Base-by-base conservation (phyloP, 2,888 invertebrate species). In the Dusona sp. region DNA sequence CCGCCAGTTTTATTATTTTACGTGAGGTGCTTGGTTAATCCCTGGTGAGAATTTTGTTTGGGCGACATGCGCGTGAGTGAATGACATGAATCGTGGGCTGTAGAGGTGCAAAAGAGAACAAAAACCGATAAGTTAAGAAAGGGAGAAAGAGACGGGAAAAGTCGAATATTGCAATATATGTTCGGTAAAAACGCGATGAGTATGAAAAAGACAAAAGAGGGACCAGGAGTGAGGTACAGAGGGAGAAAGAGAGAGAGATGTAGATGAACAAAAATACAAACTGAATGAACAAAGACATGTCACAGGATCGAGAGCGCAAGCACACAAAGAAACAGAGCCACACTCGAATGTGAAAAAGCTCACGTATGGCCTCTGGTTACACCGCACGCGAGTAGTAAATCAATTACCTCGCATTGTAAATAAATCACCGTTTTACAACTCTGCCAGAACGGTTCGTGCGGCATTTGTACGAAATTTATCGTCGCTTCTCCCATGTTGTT, bases 381-480 rank as follows among this genome's bases (percentile, higher is more conserved):
- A 90, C 88, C 88, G 88, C 89, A 91, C 92, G 45, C 75, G 70
- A 81, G 87, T 93, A 92, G 92, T 94, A 94, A 94, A 94, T 94
- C 93, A 94, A 94, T 94, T 94, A 94, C 92, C 91, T 91, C 83
- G 92, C 90, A 92, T 92, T 93, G 93, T 92, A 93, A 93, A 94
- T 94, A 94, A 94, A 93, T 94, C 94, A 93, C 92, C 91, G 91
- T 92, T 94, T 94, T 93, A 93, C 93, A 93, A 92, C 92, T 91
- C 90, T 87, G 88, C 90, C 90, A 88, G 89, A 89, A 89, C 90
- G 90, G 89, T 88, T 89, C 90, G 89, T 90, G 88, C 91, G 93
- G 92, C 92, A 91, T 91, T 91, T 91, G 89, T 89, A 89, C 89
- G 89, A 91, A 93, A 94, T 94, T 93, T 94, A 94, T 94, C 91